Base-by-base conservation (phyloP, 2,113 vertebrate species). In the Mus spicilegus region DNA sequence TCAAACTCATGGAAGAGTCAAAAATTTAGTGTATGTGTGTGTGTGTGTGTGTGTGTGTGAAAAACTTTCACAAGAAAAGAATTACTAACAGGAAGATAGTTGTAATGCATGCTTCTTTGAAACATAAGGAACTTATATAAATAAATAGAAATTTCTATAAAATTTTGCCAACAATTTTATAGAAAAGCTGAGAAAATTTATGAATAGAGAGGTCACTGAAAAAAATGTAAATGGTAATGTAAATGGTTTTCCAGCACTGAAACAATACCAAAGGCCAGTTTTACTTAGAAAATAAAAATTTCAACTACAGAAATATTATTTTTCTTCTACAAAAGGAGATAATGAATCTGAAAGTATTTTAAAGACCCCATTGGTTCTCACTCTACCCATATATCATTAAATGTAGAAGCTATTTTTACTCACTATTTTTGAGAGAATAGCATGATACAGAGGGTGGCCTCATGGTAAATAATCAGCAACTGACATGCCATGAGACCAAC, bases 61-160 rank as follows among this genome's bases (percentile, higher is more conserved):
- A 90, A 93, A 96, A 69, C 39, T 87, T 90, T 46, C 54, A 69
- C 17, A 89, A 67, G 7, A 56, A 86, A 81, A 89, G 3, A 51
- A 65, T n/a, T 33, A 46, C 12, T 81, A 92, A 81, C 16, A 77
- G 36, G 24, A 87, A 91, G 93, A 84, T 84, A 92, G 65, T 49
- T 88, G 9, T 61, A 86, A 65, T 17, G 93, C 46, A 72, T 36
- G 36, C 20, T 93, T 75, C 65, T 80, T n/a, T 92, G 84, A 90
- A 94, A 81, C 46, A 73, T 63, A 49, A 67, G 22, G 28, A 51
- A 6, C 42, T 61, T 75, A 65, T 28, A 63, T 46, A 94, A 94
- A 89, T 90, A 80, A 69, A 85, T 61, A 87, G 19, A 65, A 92
- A 92, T n/a, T n/a, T n/a, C n/a, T n/a, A n/a, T n/a, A n/a, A n/a